phyloP scores from a whole-genome alignment of 2,113 vertebrate species.

The Chaetura pelagica region DNA sequence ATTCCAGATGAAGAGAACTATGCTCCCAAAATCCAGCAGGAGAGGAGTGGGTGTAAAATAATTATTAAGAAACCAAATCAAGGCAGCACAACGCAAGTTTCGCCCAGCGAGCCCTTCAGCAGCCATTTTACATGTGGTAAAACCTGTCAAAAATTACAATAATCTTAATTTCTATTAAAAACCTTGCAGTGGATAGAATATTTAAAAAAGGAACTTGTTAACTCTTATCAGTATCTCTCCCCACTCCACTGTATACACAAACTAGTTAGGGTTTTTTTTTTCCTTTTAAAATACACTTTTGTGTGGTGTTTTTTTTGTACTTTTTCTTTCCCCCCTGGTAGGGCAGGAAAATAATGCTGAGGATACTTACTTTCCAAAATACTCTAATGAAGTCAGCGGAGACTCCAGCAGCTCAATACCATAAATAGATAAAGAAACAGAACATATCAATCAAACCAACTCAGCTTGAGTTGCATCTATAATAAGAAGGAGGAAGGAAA shows the following conservation, averaged over 20 bases:
- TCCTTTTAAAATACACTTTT: not conserved
- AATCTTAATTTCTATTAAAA: not conserved
- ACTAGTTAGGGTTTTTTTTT: not conserved
- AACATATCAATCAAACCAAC: constrained; percentile 58
- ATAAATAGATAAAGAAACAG: constrained; percentile 49
- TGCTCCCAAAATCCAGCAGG: not conserved
- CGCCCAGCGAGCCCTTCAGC: not conserved
- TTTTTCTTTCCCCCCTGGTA: not conserved
- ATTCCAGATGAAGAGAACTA: not conserved
- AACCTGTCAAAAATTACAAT: not conserved
- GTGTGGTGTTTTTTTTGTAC: not conserved
- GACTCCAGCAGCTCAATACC: not conserved
- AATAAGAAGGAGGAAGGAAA: constrained; percentile 26
- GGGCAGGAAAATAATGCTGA: constrained; percentile 21
- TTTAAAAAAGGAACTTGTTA: not conserved
- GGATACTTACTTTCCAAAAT: constrained; percentile 54
- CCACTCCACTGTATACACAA: not conserved
- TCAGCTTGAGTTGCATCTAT: not conserved
- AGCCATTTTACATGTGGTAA: not conserved
- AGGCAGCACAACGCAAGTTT: not conserved
- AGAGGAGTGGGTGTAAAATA: not conserved
- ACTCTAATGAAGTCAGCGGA: constrained; percentile 61
- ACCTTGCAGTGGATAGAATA: not conserved
- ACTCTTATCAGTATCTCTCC: not conserved
- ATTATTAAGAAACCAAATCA: not conserved